phyloP scores from a whole-genome alignment of 2,797 vertebrate species.

The Apodemus agrarius region DNA sequence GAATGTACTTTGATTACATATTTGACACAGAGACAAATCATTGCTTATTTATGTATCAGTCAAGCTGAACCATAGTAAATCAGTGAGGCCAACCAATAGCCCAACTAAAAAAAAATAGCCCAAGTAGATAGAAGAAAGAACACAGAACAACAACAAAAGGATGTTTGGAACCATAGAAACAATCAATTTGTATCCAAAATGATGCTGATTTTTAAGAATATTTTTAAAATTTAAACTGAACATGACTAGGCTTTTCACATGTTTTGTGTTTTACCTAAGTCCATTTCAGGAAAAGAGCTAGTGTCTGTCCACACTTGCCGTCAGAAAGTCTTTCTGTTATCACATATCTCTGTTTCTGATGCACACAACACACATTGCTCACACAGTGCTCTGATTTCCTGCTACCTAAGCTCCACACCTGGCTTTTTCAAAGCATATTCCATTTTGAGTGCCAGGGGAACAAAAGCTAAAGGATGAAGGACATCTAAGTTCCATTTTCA shows the following conservation, averaged over 20 bases:
- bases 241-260: not conserved
- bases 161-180: not conserved
- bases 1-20: not conserved
- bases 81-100: constrained; percentile 24
- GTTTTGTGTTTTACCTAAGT: not conserved
- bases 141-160: not conserved
- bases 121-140: constrained; percentile 18
- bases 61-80: constrained; percentile 49
- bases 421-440: constrained; percentile 73
- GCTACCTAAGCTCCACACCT: not conserved
- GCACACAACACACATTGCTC: not conserved
- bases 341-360: not conserved
- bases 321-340: constrained; percentile 14
- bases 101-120: constrained; percentile 5
- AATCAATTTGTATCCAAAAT: not conserved
- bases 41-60: constrained; percentile 20
- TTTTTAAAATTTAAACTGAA: constrained; percentile 36
- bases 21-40: constrained; percentile 46
- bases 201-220: not conserved
- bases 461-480: constrained; percentile 79
- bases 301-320: not conserved
- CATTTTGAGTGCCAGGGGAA: constrained; percentile 71
- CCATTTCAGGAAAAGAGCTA: constrained; percentile 45
- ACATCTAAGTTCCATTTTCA: constrained; percentile 79
- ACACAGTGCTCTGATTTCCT: not conserved